Base-by-base conservation (phyloP, 2,888 invertebrate genomes). In the Drosophila maculinotata region DNA sequence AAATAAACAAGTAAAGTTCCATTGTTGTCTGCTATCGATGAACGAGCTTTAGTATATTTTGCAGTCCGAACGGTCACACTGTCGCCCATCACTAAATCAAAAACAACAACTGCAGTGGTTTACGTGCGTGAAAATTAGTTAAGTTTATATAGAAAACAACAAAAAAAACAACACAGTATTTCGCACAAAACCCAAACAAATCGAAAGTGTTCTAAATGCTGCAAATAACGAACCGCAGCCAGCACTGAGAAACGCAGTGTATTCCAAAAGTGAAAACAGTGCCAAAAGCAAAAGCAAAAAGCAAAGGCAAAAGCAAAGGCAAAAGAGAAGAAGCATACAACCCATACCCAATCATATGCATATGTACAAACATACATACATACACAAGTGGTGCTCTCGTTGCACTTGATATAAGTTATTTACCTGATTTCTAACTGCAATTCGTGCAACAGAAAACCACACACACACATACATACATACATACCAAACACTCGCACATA, bases 41-140 rank as follows among this genome's bases (percentile, higher is more conserved):
- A 10, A 2, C 1, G 12, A 23, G 23, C 15, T 35, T 30, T 30
- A 31, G 47, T 57, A 41, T 48, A 49, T 44, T 51, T 31, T 3
- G 5, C 2, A 4, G 7, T 7, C 3, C 6, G 7, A 14, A 38
- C 26, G 60, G 64, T 36, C 54, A 64, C 71, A 60, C 58, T 70
- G 39, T 4, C 26, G 28, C 26, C 33, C 76, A 77, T 49, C 65
- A 68, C 67, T 69, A 62, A 20, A 20, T 57, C 23, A 38, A 69
- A 81, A 83, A 82, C 78, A 80, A 78, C 65, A 62, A 67, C 71
- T 58, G 53, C 35, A 65, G 59, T 65, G 70, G 52, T 81, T 85
- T 79, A 82, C 86, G 86, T 81, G 83, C 86, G 81, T 73, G 83
- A 81, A 81, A 85, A 81, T 81, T 74, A 71, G 74, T 85, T 85